Evolutionary conservation across 1,140 invertebrate species (phyloP).

Genomic region (Telenomus remus): DNA sequence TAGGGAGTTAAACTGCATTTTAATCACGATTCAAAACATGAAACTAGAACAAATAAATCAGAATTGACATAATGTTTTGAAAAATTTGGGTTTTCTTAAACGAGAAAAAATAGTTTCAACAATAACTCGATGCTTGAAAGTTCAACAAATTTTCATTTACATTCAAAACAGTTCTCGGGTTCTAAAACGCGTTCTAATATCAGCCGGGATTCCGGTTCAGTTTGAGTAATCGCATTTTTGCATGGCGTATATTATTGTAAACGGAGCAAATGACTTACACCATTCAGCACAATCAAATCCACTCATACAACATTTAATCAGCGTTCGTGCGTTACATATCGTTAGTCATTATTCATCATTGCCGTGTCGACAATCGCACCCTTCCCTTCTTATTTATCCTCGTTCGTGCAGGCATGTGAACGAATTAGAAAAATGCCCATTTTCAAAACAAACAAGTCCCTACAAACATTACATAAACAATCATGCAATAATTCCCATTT

Average conservation of each 20-base stretch:
- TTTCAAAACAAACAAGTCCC: too few relatives aligned
- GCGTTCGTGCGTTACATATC: slow-evolving; percentile 33
- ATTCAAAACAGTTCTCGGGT: slow-evolving; percentile 22
- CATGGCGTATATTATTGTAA: slow-evolving; percentile 33
- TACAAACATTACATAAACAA: too few relatives aligned
- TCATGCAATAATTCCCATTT: too few relatives aligned
- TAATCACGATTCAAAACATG: too few relatives aligned
- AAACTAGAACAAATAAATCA: not conserved
- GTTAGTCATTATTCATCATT: slow-evolving; percentile 51
- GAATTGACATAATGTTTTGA: too few relatives aligned
- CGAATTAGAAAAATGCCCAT: not conserved
- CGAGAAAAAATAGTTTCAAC: slow-evolving; percentile 20
- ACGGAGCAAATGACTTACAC: slow-evolving; percentile 29
- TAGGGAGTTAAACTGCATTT: too few relatives aligned
- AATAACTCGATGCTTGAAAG: slow-evolving; percentile 27
- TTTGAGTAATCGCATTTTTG: slow-evolving; percentile 29
- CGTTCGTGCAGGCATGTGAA: slow-evolving; percentile 24
- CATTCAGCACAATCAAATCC: slow-evolving; percentile 28
- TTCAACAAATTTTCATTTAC: slow-evolving; percentile 34
- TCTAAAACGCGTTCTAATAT: slow-evolving; percentile 20
- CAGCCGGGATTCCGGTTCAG: slow-evolving; percentile 25
- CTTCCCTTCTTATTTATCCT: slow-evolving; percentile 41
- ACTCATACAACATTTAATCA: slow-evolving; percentile 40
- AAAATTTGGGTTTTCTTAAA: too few relatives aligned
- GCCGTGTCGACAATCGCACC: slow-evolving; percentile 37